A percentile compares a stretch with the other conserved stretches of the same genome.
Evolutionary conservation across 1,140 invertebrate species (phyloP).

Genomic region (Lepeophtheirus salmonis): DNA sequence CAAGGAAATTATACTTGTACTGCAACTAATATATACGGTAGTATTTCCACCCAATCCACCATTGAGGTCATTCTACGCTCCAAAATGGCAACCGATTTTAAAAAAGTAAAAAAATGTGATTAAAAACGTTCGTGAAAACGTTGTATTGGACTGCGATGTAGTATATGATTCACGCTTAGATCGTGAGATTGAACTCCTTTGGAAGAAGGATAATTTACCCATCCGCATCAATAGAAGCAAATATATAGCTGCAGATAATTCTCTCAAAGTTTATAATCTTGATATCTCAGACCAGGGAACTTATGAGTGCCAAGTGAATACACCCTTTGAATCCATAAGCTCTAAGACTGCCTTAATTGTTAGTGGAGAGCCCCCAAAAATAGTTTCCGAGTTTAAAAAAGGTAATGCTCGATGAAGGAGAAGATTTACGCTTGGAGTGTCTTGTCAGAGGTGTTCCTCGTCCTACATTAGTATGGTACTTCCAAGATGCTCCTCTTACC

Average conservation of each 20-base stretch:
- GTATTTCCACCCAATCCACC: not conserved
- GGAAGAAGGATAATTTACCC: not conserved
- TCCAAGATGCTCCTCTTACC: not conserved
- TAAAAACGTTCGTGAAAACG: not conserved
- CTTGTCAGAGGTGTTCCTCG: slow-evolving; percentile 10
- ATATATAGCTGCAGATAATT: not conserved
- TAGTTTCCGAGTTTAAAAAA: slow-evolving; percentile 14
- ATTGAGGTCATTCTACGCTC: slow-evolving; percentile 12
- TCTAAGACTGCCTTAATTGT: slow-evolving; percentile 2
- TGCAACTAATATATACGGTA: slow-evolving; percentile 16
- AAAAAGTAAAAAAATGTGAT: not conserved
- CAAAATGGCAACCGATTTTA: not conserved
- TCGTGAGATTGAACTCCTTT: slow-evolving; percentile 5
- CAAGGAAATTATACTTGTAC: slow-evolving; percentile 13
- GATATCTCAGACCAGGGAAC: not conserved
- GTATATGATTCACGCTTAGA: slow-evolving; percentile 5
- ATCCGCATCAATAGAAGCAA: not conserved
- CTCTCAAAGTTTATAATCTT: not conserved
- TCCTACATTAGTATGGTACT: slow-evolving; percentile 11
- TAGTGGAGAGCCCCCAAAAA: slow-evolving; percentile 12
- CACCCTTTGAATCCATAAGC: slow-evolving; percentile 7
- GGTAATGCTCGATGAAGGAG: slow-evolving; percentile 8
- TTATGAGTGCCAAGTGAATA: slow-evolving; percentile 10
- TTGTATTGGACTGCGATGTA: slow-evolving; percentile 10
- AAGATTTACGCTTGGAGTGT: slow-evolving; percentile 9